Evolutionary conservation across 2,797 vertebrate genomes (phyloP), one percentile per base, ranked within the genome.

Genomic region (Microctenopoma lineatum): DNA sequence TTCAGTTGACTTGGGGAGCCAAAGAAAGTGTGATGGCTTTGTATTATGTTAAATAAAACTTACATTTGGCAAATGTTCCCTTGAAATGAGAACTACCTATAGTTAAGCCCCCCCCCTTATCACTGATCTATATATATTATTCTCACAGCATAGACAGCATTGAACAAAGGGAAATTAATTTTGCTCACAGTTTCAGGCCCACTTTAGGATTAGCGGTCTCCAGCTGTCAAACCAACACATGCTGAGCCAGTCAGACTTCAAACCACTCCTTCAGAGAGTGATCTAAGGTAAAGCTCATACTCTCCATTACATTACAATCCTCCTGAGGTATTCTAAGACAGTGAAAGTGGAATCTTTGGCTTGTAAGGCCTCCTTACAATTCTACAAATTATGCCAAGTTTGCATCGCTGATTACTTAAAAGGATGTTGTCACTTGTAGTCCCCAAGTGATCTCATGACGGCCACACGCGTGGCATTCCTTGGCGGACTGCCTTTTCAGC

Each of bases 21-120:
- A 54, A 60, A 54, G 53, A 57, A 50, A 68, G 34, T 39, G 42
- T 32, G 13, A 79, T 55, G 53, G 71, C 41, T 71, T 79, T 68
- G 7, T 66, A 61, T 12, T 45, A 29, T 26, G 53, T 75, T 44
- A 57, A 60, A 81, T 64, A 36, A 67, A 73, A 71, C 16, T 53
- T 41, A 26, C 44, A 26, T 4, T 18, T 15, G 55, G 65, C 63
- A 59, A 72, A 64, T 27, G 42, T 38, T 38, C 29, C 32, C 3
- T 39, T 63, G 27, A 51, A 73, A 38, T 75, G 21, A 54, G 52
- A 58, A 26, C 12, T 53, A 70, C 45, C 38, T 61, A 53, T 41
- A 54, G 46, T 48, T 41, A 57, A 59, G 7, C n/a, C 59, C 39
- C 14, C 39, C 14, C 26, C 36, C 70, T 73, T 63, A 68, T 73